A percentile compares a stretch with the other conserved stretches of the same genome.
Evolutionary conservation across 2,113 vertebrate genomes (phyloP).

Genomic region (Nycticorax nycticorax): DNA sequence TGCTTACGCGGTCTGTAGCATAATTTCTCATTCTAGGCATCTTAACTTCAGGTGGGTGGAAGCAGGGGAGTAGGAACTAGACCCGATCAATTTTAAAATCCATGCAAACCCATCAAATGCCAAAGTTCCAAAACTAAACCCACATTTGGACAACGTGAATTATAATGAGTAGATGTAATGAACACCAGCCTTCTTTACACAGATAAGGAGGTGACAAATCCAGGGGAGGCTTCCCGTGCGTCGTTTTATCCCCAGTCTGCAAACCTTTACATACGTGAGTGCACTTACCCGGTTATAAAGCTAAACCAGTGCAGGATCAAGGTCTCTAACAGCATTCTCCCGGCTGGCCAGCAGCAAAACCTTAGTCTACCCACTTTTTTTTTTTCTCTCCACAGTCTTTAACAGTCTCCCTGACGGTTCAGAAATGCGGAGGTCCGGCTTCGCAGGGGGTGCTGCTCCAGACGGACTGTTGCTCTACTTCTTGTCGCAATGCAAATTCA

Average conservation of each 20-base stretch:
- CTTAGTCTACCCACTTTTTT: neutral
- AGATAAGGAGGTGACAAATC: neutral
- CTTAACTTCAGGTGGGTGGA: neutral
- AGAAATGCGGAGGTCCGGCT: neutral
- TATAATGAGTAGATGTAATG: neutral
- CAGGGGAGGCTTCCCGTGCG: neutral
- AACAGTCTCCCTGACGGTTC: neutral
- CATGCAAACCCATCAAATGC: neutral
- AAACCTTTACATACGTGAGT: neutral
- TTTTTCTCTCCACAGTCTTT: neutral
- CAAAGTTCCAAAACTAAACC: neutral
- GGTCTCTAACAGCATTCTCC: neutral
- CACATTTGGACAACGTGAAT: slow-evolving; percentile 32
- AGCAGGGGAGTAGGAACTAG: neutral
- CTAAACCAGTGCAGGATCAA: neutral
- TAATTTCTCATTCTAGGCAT: neutral
- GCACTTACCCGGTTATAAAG: neutral
- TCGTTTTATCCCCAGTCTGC: neutral
- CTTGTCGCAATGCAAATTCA: neutral
- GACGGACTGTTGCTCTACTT: neutral
- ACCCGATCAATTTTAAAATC: neutral
- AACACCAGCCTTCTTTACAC: neutral
- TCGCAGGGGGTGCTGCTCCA: neutral
- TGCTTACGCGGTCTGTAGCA: neutral
- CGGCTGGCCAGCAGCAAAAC: neutral